A percentile compares a stretch with the other conserved stretches of the same genome.
These are phyloP conservation scores for Salarias fasciatus DNA, from an alignment of 2,797 vertebrate genomes.

Conservation along the genomic window DNA sequence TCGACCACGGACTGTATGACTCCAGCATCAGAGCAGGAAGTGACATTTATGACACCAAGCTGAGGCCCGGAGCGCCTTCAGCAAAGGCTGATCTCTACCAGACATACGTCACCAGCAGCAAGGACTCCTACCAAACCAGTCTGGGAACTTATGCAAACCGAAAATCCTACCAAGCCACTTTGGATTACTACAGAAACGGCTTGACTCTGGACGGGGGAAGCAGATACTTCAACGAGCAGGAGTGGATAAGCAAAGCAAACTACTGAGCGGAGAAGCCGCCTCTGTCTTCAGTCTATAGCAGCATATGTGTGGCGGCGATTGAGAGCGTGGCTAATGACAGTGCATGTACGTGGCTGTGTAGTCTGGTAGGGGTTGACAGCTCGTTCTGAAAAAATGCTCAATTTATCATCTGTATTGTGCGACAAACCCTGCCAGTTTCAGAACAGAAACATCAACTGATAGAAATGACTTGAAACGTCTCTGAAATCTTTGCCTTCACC, in stretches of 20 bases:
- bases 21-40: slow-evolving; percentile 45
- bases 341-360: slow-evolving; percentile 20
- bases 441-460: no score
- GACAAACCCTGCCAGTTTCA: no score
- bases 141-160: slow-evolving; percentile 63
- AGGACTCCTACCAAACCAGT: slow-evolving; percentile 69
- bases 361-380: slow-evolving; percentile 11
- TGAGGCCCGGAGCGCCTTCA: slow-evolving; percentile 37
- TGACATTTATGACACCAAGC: slow-evolving; percentile 66
- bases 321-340: slow-evolving; percentile 1
- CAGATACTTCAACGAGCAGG: slow-evolving; percentile 84
- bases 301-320: slow-evolving; percentile 4
- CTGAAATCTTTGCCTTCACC: no score
- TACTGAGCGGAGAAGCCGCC: slow-evolving; percentile 53
- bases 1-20: slow-evolving; percentile 61
- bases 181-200: slow-evolving; percentile 70
- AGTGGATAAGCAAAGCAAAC: slow-evolving; percentile 77
- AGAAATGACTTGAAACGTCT: no score
- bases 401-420: background rate
- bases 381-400: background rate
- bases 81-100: slow-evolving; percentile 77
- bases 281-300: slow-evolving; percentile 4
- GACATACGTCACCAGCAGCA: slow-evolving; percentile 71
- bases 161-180: slow-evolving; percentile 71
- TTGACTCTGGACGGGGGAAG: slow-evolving; percentile 59